Conservation (phyloP, 2,113 vertebrate species). For the Chroicocephalus ridibundus region DNA sequence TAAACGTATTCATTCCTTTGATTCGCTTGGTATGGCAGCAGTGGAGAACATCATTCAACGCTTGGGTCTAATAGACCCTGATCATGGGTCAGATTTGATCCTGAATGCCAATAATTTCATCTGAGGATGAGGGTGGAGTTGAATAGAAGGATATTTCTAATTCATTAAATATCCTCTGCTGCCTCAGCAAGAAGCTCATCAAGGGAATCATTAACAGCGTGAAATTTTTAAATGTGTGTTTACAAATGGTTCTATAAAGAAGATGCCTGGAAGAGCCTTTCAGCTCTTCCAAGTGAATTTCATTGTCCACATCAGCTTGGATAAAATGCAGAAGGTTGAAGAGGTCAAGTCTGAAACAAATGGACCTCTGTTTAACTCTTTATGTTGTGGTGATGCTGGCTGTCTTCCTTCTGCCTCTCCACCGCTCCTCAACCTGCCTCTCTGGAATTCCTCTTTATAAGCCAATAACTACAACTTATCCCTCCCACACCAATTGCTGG, state of each 20-base stretch:
- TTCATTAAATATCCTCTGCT: background rate
- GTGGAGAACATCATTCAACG: background rate
- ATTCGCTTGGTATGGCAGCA: background rate
- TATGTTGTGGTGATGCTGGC: background rate
- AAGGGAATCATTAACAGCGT: background rate
- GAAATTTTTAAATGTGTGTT: slow-evolving; percentile 42
- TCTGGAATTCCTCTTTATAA: background rate
- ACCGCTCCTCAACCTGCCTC: background rate
- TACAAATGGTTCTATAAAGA: background rate
- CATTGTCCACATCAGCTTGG: background rate
- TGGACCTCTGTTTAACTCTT: background rate
- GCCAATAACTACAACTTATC: background rate
- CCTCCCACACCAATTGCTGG: background rate
- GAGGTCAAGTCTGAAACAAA: background rate
- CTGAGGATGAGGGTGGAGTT: background rate
- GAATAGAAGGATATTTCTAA: background rate
- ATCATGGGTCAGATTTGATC: background rate
- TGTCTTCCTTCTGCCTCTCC: background rate
- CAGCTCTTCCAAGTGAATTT: background rate
- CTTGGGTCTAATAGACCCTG: background rate
- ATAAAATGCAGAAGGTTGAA: background rate
- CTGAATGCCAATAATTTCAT: background rate
- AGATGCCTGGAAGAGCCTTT: background rate
- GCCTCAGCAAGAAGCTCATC: slow-evolving; percentile 1
- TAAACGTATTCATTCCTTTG: background rate